A percentile compares a stretch with the other conserved stretches of the same genome.
These are phyloP conservation scores for Microtus ochrogaster DNA, from an alignment of 2,113 vertebrate species.

Conservation along the genomic window DNA sequence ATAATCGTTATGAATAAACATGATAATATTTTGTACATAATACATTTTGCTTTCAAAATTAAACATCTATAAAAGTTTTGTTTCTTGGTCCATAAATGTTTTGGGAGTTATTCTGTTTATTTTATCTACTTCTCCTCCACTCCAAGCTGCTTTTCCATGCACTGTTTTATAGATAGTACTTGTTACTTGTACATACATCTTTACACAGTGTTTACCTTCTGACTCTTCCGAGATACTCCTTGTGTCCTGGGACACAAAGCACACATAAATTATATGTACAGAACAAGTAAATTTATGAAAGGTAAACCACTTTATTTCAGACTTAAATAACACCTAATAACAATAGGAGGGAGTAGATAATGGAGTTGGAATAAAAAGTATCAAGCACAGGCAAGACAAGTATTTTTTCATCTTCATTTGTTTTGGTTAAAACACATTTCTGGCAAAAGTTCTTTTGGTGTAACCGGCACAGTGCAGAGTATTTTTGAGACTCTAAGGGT, in stretches of 20 bases:
- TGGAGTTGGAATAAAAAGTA: not conserved
- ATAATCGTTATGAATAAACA: not conserved
- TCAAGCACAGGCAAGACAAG: not conserved
- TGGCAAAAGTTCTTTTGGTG: not conserved
- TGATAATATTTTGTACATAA: constrained; percentile 18
- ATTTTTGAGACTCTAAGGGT: not conserved
- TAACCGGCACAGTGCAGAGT: not conserved
- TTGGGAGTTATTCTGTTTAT: not conserved
- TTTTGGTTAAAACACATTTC: constrained; percentile 36
- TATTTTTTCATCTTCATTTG: not conserved
- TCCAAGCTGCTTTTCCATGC: not conserved
- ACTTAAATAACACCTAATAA: not conserved
- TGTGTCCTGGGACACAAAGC: not conserved
- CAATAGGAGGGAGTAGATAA: not conserved
- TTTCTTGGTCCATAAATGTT: not conserved
- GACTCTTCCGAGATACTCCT: not conserved
- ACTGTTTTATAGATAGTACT: not conserved
- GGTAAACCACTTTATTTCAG: not conserved
- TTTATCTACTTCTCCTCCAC: not conserved
- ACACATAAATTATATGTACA: not conserved
- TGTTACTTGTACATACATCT: not conserved
- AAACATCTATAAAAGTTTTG: not conserved
- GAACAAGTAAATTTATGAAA: not conserved
- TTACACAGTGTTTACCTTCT: not conserved
- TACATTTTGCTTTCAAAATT: constrained; percentile 42